Evolutionary conservation across 2,113 vertebrate species (phyloP), one percentile per base, ranked within the genome.

Genomic region (Ceuthmochares aereus): DNA sequence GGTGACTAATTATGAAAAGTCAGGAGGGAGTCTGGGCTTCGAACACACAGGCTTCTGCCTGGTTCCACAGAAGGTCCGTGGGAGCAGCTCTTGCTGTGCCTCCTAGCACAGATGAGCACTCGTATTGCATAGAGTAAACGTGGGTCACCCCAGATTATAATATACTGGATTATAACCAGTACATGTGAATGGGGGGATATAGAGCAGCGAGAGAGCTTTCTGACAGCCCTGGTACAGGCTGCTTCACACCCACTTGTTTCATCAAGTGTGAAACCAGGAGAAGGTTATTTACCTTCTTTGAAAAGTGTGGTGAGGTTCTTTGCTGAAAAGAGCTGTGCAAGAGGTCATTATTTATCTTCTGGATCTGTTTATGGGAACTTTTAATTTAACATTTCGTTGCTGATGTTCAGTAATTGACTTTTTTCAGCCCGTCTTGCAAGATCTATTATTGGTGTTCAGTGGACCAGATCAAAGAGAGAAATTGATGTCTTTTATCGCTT

Each of bases 341-440:
- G 29, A 60, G 25, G 60, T 60, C 10, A 1, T 58, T 81, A 84
- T 90, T 89, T 89, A 75, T 52, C n/a, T 87, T 82, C 51, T 27
- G 69, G 43, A 42, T 45, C 56, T 96, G 64, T 72, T 92, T 68
- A 64, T 68, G 66, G 76, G 88, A 92, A 84, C 90, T 93, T 95
- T 87, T 93, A 92, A 93, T 97, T 96, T 89, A 90, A 84, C 87
- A 90, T 95, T 95, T 96, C 29, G 1, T 92, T 73, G 80, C 80
- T 81, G 86, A 58, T 87, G 66, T 86, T 93, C 83, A 54, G 86
- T 84, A 93, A 86, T 59, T 82, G 84, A 69, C 73, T 68, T 93
- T 81, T 90, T 67, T 90, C 88, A 92, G 43, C 64, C 54, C 72
- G 68, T 90, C 90, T 93, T 90, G 54, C 42, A 86, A 95, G 83